Evolutionary conservation across 2,888 invertebrate species (phyloP).

Genomic region (Patella depressa): DNA sequence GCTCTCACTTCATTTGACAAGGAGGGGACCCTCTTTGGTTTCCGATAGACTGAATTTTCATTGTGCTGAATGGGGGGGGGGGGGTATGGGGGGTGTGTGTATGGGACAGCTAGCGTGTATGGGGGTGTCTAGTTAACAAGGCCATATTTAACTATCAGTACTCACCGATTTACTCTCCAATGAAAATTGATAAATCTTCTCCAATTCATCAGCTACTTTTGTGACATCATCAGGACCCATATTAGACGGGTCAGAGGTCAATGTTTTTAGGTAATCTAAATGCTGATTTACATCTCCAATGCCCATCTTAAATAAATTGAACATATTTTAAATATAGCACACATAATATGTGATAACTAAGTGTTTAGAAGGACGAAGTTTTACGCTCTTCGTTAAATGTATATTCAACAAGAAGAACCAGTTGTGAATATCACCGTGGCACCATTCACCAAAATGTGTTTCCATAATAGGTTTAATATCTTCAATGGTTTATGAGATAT

Average conservation of each 20-base stretch:
- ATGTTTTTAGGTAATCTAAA: slow-evolving; percentile 46
- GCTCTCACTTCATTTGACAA: too few species aligned
- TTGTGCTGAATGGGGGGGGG: too few species aligned
- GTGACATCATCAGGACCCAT: slow-evolving; percentile 55
- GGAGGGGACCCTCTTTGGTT: too few species aligned
- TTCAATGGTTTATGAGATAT: too few species aligned
- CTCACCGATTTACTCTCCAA: slow-evolving; percentile 45
- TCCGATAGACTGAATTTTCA: too few species aligned
- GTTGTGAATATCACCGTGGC: too few species aligned
- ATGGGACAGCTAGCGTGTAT: too few species aligned
- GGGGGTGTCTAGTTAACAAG: too few species aligned
- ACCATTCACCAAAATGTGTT: too few species aligned
- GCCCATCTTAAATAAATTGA: slow-evolving; percentile 43
- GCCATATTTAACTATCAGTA: background rate
- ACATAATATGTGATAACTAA: background rate
- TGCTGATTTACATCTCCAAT: slow-evolving; percentile 50
- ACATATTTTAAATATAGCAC: slow-evolving; percentile 3
- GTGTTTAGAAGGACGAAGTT: background rate
- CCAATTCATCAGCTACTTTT: slow-evolving; percentile 55
- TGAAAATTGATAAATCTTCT: slow-evolving; percentile 50
- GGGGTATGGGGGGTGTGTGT: too few species aligned
- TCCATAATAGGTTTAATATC: too few species aligned
- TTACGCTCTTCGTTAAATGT: slow-evolving; percentile 18
- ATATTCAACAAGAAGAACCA: background rate
- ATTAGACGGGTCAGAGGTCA: slow-evolving; percentile 53